Base-by-base conservation (phyloP, 2,888 invertebrate species). In the Prosapia bicincta region DNA sequence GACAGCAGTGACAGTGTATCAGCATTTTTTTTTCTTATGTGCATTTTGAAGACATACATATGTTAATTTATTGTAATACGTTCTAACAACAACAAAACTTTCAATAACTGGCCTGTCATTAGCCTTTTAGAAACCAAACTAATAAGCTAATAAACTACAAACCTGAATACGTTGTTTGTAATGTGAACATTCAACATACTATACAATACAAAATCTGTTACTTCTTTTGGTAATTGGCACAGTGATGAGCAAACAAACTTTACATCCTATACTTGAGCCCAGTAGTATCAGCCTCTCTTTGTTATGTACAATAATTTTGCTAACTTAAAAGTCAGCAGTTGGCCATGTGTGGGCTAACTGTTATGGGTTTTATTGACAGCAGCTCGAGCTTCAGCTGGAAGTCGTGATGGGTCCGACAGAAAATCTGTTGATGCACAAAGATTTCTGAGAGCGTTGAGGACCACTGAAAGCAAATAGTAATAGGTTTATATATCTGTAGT, bases 341-440 rank as follows among this genome's bases (percentile, higher is more conserved):
- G 20, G 3, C 54, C 7, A 20, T 13, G 20, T 3, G 20, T 54
- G 20, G 54, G 20, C 54, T 54, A 54, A 54, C 54, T 54, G 30
- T 66, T 65, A 24, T 72, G 72, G 26, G 72, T 66, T n/a, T 72
- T 70, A 15, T 25, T 76, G 10, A 93, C 92, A 25, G 96, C 94
- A 82, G 91, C 90, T 74, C 92, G 89, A 24, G 96, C 96, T 88
- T 98, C 97, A 77, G 97, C 95, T 10, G 96, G 94, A 82, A 98
- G 88, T 76, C 92, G 91, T 83, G 92, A 92, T 13, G 98, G 98
- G 83, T 94, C 93, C 67, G 95, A 92, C 82, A 98, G 88, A 82
- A 98, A 96, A 83, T 97, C 97, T 69, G 98, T 98, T 79, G 92
- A 92, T 81, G 95, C 97, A 85, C 96, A 95, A 82, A 98, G 88